A percentile compares a stretch with the other conserved stretches of the same genome.
Evolutionary conservation across 2,888 invertebrate species (phyloP).

Genomic region (Mythimna loreyi): DNA sequence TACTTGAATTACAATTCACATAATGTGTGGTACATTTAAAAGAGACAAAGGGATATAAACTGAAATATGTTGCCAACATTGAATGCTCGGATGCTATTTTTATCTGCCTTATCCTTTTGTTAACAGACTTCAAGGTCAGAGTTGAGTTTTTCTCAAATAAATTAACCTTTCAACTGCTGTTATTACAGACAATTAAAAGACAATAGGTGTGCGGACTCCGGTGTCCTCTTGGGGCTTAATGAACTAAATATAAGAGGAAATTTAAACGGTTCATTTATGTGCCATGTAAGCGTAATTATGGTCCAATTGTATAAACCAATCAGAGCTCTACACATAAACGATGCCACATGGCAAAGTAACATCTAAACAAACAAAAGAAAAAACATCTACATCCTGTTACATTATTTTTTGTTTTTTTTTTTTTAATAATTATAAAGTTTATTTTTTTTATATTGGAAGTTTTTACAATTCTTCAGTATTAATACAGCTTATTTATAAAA

Average conservation of each 20-base stretch:
- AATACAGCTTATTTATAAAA: background rate
- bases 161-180: no score
- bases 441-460: background rate
- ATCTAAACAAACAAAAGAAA: background rate
- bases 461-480: background rate
- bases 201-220: no score
- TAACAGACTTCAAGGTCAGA: slow-evolving; percentile 25
- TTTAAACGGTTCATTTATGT: background rate
- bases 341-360: slow-evolving; percentile 26
- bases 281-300: background rate
- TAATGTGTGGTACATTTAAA: background rate
- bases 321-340: slow-evolving; percentile 46
- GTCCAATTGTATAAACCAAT: slow-evolving; percentile 32
- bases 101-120: slow-evolving; percentile 30
- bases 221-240: no score
- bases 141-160: slow-evolving; percentile 16
- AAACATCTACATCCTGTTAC: background rate
- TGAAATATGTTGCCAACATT: slow-evolving; percentile 8
- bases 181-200: no score
- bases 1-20: background rate
- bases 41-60: slow-evolving; percentile 15
- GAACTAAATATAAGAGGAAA: background rate
- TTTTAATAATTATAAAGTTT: background rate
- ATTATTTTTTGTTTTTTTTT: background rate
- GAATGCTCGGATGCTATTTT: slow-evolving; percentile 8